Evolutionary conservation across 2,113 vertebrate genomes (phyloP).

Genomic region (Syngnathus typhle): DNA sequence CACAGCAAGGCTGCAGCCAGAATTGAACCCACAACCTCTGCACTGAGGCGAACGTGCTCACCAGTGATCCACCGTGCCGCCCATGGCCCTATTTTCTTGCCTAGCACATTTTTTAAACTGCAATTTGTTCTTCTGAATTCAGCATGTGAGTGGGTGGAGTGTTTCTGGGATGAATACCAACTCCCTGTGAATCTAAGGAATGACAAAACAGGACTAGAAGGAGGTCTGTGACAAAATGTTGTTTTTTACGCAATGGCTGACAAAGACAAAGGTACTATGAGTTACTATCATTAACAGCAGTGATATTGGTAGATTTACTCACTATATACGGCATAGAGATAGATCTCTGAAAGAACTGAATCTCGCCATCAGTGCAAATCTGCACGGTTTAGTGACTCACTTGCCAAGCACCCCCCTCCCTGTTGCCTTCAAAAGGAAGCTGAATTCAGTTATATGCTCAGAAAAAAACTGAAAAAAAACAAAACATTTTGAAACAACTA

Average conservation of each 20-base stretch:
- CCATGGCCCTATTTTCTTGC: no score
- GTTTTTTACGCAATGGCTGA: background rate
- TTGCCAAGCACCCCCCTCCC: background rate
- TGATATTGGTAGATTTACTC: background rate
- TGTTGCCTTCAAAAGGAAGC: background rate
- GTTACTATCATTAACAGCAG: background rate
- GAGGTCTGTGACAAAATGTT: background rate
- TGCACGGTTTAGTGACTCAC: slow-evolving; percentile 7
- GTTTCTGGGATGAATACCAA: slow-evolving; percentile 12
- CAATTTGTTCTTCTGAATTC: background rate
- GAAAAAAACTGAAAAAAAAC: background rate
- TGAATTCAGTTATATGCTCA: background rate
- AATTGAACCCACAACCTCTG: no score
- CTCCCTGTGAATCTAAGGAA: background rate
- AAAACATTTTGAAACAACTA: no score
- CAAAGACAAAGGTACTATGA: background rate
- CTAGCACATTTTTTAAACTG: background rate
- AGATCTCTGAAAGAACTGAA: background rate
- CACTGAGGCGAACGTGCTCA: no score
- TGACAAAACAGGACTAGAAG: slow-evolving; percentile 9
- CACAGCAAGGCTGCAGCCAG: no score
- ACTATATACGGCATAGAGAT: background rate
- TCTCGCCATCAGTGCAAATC: background rate
- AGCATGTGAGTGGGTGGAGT: slow-evolving; percentile 10
- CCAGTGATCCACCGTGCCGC: no score